Percentiles rank a stretch among this genome's conserved stretches.
Evolutionary conservation across 2,888 invertebrate species (phyloP).

Genomic region (Chrysopilus asiliformis): DNA sequence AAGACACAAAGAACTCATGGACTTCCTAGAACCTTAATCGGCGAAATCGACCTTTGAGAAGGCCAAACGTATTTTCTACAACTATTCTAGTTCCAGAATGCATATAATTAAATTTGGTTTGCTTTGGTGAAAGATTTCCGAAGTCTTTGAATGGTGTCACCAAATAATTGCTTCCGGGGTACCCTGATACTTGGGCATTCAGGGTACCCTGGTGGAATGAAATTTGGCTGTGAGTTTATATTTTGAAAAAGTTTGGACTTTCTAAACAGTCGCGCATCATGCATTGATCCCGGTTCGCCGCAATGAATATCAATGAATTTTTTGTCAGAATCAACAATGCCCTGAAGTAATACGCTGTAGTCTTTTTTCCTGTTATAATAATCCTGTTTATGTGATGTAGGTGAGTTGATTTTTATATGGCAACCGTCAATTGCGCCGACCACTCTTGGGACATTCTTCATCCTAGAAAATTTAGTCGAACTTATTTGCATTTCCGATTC

Average conservation of each 20-base stretch:
- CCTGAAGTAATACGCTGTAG: neutral
- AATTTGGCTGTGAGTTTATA: no score
- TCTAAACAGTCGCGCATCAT: neutral
- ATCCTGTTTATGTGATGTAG: neutral
- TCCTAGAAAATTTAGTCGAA: neutral
- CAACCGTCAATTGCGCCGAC: slow-evolving; percentile 2
- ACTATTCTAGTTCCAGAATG: slow-evolving; percentile 19
- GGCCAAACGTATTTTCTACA: slow-evolving; percentile 21
- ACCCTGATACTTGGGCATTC: slow-evolving; percentile 21
- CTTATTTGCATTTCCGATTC: neutral
- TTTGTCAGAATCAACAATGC: neutral
- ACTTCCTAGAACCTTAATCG: slow-evolving; percentile 18
- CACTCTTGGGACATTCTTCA: neutral
- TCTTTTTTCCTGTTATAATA: neutral
- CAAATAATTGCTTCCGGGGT: slow-evolving; percentile 17
- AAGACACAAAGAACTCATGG: no score
- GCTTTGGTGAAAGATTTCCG: slow-evolving; percentile 18
- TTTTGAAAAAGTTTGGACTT: slow-evolving; percentile 11
- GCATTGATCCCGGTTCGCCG: neutral
- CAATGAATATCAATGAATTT: neutral
- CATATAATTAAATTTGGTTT: slow-evolving; percentile 20
- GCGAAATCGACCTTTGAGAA: slow-evolving; percentile 21
- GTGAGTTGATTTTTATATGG: neutral
- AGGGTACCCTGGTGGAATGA: no score
- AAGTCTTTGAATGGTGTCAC: slow-evolving; percentile 22